Evolutionary conservation across 2,888 invertebrate genomes (phyloP).

Genomic region (Caenorhabditis virilis): DNA sequence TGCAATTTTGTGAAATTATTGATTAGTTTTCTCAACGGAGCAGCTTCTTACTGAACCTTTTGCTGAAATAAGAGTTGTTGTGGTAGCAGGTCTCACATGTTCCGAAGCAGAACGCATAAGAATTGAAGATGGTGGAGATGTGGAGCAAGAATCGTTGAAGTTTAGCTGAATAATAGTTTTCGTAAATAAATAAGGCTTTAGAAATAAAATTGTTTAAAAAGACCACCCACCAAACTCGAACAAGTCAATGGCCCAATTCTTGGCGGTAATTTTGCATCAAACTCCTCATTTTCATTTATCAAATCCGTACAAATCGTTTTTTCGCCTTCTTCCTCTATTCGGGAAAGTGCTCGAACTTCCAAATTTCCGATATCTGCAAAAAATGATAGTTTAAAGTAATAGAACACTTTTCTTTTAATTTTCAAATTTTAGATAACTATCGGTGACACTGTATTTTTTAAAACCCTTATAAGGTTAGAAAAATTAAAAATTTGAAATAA

Average conservation of each 20-base stretch:
- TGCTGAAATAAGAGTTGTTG: slow-evolving; percentile 12
- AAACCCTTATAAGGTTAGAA: too few species aligned
- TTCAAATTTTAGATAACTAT: too few species aligned
- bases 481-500: too few species aligned
- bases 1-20: too few species aligned
- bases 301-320: slow-evolving; percentile 2
- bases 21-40: slow-evolving; percentile 25
- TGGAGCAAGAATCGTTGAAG: background rate
- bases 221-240: slow-evolving; percentile 6
- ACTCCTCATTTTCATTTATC: slow-evolving; percentile 8
- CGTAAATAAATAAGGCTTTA: background rate
- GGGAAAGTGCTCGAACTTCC: slow-evolving; percentile 46
- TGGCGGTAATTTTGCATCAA: slow-evolving; percentile 33
- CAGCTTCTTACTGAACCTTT: slow-evolving; percentile 12
- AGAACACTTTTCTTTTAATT: background rate
- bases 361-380: slow-evolving; percentile 21
- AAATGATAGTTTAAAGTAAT: background rate
- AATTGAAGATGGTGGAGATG: background rate
- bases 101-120: background rate
- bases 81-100: slow-evolving; percentile 25
- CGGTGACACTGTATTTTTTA: too few species aligned
- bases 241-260: slow-evolving; percentile 30
- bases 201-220: too few species aligned
- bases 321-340: slow-evolving; percentile 51
- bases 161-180: background rate